These are phyloP conservation scores for Cheilosia scutellata DNA, from an alignment of 2,888 invertebrate genomes.

Conservation along the genomic window DNA sequence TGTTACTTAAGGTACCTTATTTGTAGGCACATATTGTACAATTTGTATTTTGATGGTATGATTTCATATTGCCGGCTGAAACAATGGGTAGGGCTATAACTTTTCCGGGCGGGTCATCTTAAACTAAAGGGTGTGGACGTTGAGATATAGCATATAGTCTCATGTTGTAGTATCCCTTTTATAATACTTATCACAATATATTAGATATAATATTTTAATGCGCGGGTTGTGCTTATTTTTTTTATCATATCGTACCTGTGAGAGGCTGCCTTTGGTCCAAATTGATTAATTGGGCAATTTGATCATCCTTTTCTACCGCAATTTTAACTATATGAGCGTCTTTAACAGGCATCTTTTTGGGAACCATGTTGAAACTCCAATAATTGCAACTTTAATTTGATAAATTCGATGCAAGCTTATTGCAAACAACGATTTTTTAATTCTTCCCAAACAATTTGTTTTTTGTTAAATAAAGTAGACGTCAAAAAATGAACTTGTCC, in stretches of 20 bases:
- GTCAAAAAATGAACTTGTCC: neutral
- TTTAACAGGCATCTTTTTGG: slow-evolving; percentile 90
- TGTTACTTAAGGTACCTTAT: no score
- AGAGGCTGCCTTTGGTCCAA: slow-evolving; percentile 96
- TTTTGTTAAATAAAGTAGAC: neutral
- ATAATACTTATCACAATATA: neutral
- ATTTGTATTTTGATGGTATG: no score
- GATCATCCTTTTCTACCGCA: slow-evolving; percentile 91
- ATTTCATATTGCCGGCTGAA: no score
- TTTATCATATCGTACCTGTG: slow-evolving; percentile 84
- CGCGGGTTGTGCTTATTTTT: neutral
- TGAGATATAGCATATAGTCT: no score
- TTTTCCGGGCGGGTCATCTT: no score
- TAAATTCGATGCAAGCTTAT: neutral
- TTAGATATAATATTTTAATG: neutral
- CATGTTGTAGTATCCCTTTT: no score
- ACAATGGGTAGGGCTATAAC: no score
- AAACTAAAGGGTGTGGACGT: no score
- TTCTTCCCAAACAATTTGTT: neutral
- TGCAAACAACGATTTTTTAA: neutral
- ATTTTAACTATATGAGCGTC: slow-evolving; percentile 95
- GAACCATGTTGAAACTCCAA: slow-evolving; percentile 79
- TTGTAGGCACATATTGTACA: no score
- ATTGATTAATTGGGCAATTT: slow-evolving; percentile 91
- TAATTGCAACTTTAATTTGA: neutral